Conservation (phyloP, 2,888 invertebrate species). For the Platypus cylindrus region DNA sequence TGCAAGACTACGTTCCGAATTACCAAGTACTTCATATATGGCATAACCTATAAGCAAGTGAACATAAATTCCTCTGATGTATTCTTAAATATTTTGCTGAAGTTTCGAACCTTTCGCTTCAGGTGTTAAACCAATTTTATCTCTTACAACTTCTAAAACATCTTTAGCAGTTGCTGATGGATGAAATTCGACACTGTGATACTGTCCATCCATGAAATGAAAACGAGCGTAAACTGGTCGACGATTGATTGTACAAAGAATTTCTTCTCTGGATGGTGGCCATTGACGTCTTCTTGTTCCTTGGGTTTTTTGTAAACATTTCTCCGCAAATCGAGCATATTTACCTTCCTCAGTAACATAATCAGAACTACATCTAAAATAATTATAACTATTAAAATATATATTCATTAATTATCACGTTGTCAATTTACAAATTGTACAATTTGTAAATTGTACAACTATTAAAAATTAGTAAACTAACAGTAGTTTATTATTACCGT, state of each 20-base stretch:
- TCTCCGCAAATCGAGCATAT: conserved; percentile 85
- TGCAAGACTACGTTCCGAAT: conserved; percentile 71
- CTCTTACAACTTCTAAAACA: conserved; percentile 74
- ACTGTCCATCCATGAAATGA: conserved; percentile 87
- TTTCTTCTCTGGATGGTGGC: conserved; percentile 86
- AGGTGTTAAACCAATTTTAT: conserved; percentile 76
- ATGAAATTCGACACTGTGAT: conserved; percentile 89
- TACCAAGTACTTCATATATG: conserved; percentile 82
- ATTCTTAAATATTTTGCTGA: neutral
- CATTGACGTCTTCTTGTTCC: conserved; percentile 69
- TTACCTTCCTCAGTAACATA: conserved; percentile 87
- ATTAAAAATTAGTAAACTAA: neutral
- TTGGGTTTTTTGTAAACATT: conserved; percentile 62
- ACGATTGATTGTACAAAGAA: conserved; percentile 82
- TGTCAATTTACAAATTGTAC: neutral
- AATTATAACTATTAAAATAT: neutral
- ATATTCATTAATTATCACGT: neutral
- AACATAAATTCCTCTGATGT: neutral
- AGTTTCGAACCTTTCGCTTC: conserved; percentile 43
- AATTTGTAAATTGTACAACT: too few relatives aligned
- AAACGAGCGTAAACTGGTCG: conserved; percentile 84
- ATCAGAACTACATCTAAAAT: conserved; percentile 64
- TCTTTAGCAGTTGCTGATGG: conserved; percentile 86
- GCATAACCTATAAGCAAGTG: conserved; percentile 60
- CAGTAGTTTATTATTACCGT: conserved; percentile 11